Evolutionary conservation across 1,140 invertebrate genomes (phyloP).

Genomic region (Euschistus heros): DNA sequence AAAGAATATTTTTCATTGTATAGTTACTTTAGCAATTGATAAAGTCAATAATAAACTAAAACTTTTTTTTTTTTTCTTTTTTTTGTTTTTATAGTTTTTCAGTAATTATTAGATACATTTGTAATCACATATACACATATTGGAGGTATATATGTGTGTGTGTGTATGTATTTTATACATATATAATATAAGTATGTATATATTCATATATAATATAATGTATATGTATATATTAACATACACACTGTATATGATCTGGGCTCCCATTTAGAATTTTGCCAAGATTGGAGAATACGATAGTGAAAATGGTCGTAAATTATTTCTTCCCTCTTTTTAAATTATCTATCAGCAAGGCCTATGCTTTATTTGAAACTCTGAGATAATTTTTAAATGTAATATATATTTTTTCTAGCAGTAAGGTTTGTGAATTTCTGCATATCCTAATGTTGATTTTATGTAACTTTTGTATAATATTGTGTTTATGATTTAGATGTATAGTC

Average conservation of each 20-base stretch:
- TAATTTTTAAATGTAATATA: slow-evolving; percentile 14
- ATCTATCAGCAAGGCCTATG: slow-evolving; percentile 13
- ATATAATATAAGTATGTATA: not conserved
- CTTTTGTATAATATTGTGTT: slow-evolving; percentile 10
- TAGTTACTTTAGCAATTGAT: too few species aligned
- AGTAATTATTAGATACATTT: too few species aligned
- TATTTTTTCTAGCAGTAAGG: slow-evolving; percentile 13
- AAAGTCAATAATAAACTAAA: too few species aligned
- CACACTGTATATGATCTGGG: not conserved
- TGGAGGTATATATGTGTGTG: too few species aligned
- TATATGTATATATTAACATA: not conserved
- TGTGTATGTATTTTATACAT: not conserved
- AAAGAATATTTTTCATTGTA: too few species aligned
- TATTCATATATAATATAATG: not conserved
- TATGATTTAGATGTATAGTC: slow-evolving; percentile 1
- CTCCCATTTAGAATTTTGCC: not conserved
- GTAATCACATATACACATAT: too few species aligned
- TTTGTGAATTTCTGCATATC: slow-evolving; percentile 14
- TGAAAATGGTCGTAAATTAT: not conserved
- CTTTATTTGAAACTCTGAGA: slow-evolving; percentile 10
- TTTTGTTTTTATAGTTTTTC: too few species aligned
- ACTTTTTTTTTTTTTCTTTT: too few species aligned
- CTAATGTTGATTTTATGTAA: slow-evolving; percentile 4
- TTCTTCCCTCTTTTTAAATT: not conserved
- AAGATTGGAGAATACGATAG: too few species aligned